Evolutionary conservation across 2,888 invertebrate species (phyloP), one percentile per base, ranked within the genome.

Genomic region (Spisula subtruncata): DNA sequence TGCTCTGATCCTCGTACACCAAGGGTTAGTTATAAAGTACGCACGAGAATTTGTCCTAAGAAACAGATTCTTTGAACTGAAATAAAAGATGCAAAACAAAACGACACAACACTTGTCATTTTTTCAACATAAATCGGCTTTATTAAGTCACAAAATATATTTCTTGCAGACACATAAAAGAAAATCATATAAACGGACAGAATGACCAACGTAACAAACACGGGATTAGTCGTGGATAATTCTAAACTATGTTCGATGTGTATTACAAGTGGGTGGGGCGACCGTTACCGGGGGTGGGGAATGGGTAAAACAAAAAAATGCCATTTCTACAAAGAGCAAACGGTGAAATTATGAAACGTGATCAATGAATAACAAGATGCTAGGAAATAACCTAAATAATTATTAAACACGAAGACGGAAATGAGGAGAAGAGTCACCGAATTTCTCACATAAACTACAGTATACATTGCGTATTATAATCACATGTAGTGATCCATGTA

Each of bases 121-220:
- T 81, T 46, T 79, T 81, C 41, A 81, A 48, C 46, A 81, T 81
- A 81, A 25, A 81, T 81, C 81, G 46, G 81, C 48, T 81, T 81
- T 48, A 81, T 81, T 48, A n/a, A 81, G 25, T 51, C 48, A 81
- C 75, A 75, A 75, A 75, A 75, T 75, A 35, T 32, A 75, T 75
- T 75, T 75, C 75, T 75, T 25, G 75, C 75, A 32, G 75, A 32
- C 75, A 75, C 35, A 32, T 75, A 35, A 32, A 81, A 51, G 20
- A 46, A 80, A 81, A 81, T 81, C n/a, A 48, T 48, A 81, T 46
- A 46, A 81, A 48, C 81, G 32, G 20, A 80, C 20, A 81, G 14
- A n/a, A 12, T 48, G 25, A 46, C 6, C 32, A 79, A 79, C 18
- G 10, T 46, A 46, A 25, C 81, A 14, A 81, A 48, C 25, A 25